phyloP scores from a whole-genome alignment of 2,797 vertebrate genomes.

The Mus caroli region DNA sequence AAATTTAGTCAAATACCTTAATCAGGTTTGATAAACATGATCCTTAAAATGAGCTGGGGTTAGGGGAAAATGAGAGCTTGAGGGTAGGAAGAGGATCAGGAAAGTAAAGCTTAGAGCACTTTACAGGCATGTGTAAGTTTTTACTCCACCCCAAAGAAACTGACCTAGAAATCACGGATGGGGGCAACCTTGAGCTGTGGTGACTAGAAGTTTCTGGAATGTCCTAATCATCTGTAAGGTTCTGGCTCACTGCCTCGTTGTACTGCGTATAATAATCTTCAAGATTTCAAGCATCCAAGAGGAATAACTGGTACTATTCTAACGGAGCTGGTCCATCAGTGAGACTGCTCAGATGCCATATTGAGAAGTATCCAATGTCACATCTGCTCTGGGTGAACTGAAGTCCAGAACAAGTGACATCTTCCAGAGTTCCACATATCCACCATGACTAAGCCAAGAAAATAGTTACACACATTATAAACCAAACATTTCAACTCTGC shows the following conservation, averaged over 20 bases:
- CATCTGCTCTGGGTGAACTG: background rate
- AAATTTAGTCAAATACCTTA: constrained; percentile 28
- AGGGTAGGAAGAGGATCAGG: no score
- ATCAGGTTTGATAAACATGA: background rate
- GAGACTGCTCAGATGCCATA: background rate
- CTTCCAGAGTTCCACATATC: background rate
- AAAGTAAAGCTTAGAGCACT: constrained; percentile 20
- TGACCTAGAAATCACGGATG: background rate
- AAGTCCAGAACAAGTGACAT: background rate
- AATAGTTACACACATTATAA: constrained; percentile 30
- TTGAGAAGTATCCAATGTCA: background rate
- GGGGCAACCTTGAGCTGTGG: background rate
- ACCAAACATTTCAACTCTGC: background rate
- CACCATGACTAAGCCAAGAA: background rate
- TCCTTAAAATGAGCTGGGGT: background rate
- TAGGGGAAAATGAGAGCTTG: background rate
- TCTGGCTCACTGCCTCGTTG: background rate
- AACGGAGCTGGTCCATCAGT: background rate
- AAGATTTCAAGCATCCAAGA: background rate
- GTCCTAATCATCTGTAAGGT: background rate
- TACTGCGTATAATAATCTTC: background rate
- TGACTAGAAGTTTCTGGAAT: background rate
- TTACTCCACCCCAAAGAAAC: background rate
- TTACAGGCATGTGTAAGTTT: background rate
- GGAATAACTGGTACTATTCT: background rate